A percentile compares a stretch with the other conserved stretches of the same genome.
Conservation (phyloP, 2,113 vertebrate genomes). For the Propithecus coquereli region DNA sequence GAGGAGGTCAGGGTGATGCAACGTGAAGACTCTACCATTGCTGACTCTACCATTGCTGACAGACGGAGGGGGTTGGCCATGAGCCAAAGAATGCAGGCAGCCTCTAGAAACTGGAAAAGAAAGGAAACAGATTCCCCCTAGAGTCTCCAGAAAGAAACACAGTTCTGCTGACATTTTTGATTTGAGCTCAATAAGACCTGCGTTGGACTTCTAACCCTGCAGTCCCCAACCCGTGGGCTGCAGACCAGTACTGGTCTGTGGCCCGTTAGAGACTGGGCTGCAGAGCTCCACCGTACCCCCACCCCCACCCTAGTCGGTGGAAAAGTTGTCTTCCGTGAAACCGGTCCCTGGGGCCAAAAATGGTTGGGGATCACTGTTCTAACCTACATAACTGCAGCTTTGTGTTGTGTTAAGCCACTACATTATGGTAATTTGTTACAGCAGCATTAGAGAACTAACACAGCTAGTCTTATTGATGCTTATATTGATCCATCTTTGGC, state of each 20-base stretch:
- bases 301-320: too few species aligned
- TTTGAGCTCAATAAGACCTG: background rate
- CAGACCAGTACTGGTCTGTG: too few species aligned
- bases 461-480: background rate
- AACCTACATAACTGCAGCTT: background rate
- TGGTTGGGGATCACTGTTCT: background rate
- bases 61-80: background rate
- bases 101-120: background rate
- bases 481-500: background rate
- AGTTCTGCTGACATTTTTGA: background rate
- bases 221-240: too few species aligned
- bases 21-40: background rate
- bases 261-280: too few species aligned
- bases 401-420: background rate
- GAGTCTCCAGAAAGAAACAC: background rate
- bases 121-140: background rate
- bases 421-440: background rate
- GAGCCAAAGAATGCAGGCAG: background rate
- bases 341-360: too few species aligned
- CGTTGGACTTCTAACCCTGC: too few species aligned
- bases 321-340: too few species aligned
- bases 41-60: background rate
- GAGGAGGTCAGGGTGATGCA: background rate
- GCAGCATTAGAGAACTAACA: background rate
- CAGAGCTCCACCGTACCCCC: too few species aligned